Evolutionary conservation across 2,113 vertebrate species (phyloP), one percentile per base, ranked within the genome.

Genomic region (Amblyopsis rosae): DNA sequence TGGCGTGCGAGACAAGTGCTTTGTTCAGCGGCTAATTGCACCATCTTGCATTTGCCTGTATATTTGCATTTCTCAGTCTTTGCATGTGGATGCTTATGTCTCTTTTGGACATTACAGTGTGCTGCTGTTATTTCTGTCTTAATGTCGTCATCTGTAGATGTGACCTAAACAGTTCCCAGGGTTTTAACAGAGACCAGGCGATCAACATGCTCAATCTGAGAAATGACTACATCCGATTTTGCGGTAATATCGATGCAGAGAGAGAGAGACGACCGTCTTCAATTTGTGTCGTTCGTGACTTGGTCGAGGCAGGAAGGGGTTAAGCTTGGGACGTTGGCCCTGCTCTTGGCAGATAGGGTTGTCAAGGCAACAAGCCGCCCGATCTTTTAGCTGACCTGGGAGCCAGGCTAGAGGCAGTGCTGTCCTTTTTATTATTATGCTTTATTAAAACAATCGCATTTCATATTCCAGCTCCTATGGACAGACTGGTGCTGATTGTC

Each of bases 351-450:
- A 95, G 94, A 96, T 95, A 94, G 90, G 92, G 95, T 96, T 96
- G 94, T 93, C 93, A 86, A 92, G 94, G 95, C 93, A 95, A 96
- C 94, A 87, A 93, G 91, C 94, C 94, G 95, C 93, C 93, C 94
- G 95, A 94, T 96, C 94, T 93, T 91, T 92, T 92, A 93, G 94
- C 94, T 96, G 95, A 96, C 95, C 94, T 94, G 94, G 93, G 93
- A 95, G 93, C 93, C 92, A 91, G 92, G 90, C 89, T 93, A 78
- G 92, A 91, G 90, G 91, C 78, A 92, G 92, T 92, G 87, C 92
- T 94, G 94, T 92, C 93, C 94, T 95, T 94, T 95, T 90, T 26
- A 26, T 26, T 26, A 26, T 26, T 26, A 26, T 26, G 26, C 26
- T 26, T 26, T 26, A 26, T 26, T 26, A 2, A 26, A 73, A 35